These are phyloP conservation scores for Lethocerus indicus DNA, from an alignment of 1,140 invertebrate species.

Conservation along the genomic window DNA sequence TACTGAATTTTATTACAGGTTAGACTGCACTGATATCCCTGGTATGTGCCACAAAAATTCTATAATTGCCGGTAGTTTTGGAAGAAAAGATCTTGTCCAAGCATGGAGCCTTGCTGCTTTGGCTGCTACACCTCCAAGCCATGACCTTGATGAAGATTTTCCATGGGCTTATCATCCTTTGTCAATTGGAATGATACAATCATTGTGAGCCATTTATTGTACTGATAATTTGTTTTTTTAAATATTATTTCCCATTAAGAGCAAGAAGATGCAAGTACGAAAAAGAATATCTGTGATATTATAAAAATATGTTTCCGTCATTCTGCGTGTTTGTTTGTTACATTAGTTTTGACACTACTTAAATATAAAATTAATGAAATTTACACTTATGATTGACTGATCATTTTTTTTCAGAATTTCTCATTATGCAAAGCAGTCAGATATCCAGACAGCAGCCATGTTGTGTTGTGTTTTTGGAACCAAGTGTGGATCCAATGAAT, in stretches of 20 bases:
- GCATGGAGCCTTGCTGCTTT: slow-evolving; percentile 67
- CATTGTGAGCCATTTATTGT: slow-evolving; percentile 42
- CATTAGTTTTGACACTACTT: no score
- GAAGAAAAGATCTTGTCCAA: slow-evolving; percentile 66
- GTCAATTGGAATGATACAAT: slow-evolving; percentile 66
- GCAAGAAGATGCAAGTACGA: no score
- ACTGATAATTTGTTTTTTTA: slow-evolving; percentile 5
- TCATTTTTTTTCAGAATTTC: slow-evolving; percentile 38
- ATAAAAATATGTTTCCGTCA: no score
- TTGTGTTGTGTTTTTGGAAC: slow-evolving; percentile 67
- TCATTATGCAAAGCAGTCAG: slow-evolving; percentile 58
- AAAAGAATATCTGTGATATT: no score
- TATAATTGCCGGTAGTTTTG: slow-evolving; percentile 47
- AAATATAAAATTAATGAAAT: no score
- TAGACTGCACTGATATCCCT: slow-evolving; percentile 34
- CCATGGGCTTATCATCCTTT: slow-evolving; percentile 70
- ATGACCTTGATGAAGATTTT: slow-evolving; percentile 38
- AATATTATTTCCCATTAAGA: not conserved
- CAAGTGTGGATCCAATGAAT: slow-evolving; percentile 25
- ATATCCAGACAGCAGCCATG: slow-evolving; percentile 89
- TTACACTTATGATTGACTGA: not conserved
- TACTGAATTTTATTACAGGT: slow-evolving; percentile 25
- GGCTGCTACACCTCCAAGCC: slow-evolving; percentile 36
- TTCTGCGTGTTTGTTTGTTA: no score
- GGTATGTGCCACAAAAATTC: slow-evolving; percentile 70